Percentiles rank a stretch among this genome's conserved stretches.
Conservation (phyloP, 1,140 invertebrate genomes). For the Gonioctena quinquepunctata region DNA sequence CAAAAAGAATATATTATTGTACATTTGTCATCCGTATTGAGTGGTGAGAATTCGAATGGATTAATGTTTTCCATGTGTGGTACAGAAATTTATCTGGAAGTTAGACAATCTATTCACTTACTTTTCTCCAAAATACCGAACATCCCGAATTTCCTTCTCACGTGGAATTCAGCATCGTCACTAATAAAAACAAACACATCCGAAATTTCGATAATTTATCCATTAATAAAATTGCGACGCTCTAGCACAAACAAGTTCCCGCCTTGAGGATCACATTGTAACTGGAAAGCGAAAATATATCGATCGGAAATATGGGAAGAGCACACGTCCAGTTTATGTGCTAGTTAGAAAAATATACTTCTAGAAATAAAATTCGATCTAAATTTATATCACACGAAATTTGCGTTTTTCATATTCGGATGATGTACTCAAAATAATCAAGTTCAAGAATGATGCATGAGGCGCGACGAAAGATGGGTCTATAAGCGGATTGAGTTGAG, state of each 20-base stretch:
- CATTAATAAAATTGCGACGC: neutral
- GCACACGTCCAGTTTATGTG: neutral
- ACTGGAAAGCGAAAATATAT: conserved; percentile 1
- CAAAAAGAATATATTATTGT: too few species aligned
- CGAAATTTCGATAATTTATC: too few species aligned
- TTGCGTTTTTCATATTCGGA: neutral
- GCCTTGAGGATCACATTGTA: neutral
- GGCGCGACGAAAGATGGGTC: neutral
- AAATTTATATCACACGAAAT: conserved; percentile 6
- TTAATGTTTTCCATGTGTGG: too few species aligned
- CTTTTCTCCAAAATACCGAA: neutral
- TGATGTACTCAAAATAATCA: neutral
- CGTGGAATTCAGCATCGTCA: neutral
- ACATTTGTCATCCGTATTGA: too few species aligned
- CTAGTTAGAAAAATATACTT: neutral
- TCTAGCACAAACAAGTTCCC: neutral
- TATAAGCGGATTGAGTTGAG: too few species aligned
- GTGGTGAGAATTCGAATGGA: too few species aligned
- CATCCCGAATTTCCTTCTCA: neutral
- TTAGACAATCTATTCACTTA: too few species aligned
- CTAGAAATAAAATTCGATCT: conserved; percentile 1
- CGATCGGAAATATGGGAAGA: neutral
- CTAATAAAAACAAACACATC: too few species aligned
- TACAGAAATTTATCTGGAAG: too few species aligned
- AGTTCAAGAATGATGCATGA: neutral